These are phyloP conservation scores for Caenorhabditis macrosperma DNA, from an alignment of 2,888 invertebrate species.

Conservation along the genomic window DNA sequence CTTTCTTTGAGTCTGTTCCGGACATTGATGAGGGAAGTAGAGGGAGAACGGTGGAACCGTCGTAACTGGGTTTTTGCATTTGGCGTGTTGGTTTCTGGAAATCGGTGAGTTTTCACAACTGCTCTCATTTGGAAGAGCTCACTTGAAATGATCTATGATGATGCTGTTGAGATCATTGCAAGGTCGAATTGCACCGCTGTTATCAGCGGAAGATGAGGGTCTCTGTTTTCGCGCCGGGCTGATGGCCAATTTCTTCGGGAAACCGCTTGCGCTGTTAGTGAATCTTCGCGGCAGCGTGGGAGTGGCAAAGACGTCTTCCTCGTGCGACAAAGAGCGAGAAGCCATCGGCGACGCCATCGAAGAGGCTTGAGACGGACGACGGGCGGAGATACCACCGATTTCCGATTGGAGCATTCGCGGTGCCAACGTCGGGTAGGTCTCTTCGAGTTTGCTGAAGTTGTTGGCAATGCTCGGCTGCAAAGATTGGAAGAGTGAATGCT, in stretches of 20 bases:
- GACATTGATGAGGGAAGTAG: conserved; percentile 95
- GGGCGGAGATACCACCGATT: conserved; percentile 19
- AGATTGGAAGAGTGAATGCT: not conserved
- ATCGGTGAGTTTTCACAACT: not conserved
- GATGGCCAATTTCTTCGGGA: conserved; percentile 23
- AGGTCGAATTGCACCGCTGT: conserved; percentile 41
- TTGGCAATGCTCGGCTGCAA: conserved; percentile 18
- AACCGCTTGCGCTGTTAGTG: not conserved
- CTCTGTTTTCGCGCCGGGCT: conserved; percentile 20
- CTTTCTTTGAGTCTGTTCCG: conserved; percentile 86
- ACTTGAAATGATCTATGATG: conserved; percentile 86
- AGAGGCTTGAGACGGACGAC: not conserved
- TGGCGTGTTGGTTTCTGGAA: conserved; percentile 92
- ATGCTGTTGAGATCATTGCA: conserved; percentile 88
- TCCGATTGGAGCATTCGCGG: conserved; percentile 30
- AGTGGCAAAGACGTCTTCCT: conserved; percentile 49
- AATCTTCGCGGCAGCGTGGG: conserved; percentile 25
- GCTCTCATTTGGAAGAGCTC: not conserved
- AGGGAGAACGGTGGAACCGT: conserved; percentile 97
- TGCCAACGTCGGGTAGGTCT: conserved; percentile 16
- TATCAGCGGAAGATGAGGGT: conserved; percentile 14
- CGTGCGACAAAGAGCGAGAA: conserved; percentile 13
- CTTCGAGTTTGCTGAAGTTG: conserved; percentile 24
- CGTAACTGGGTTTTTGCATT: conserved; percentile 96
- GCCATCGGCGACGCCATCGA: conserved; percentile 11